Evolutionary conservation across 1,140 invertebrate species (phyloP).

Genomic region (Thaumetopoea pityocampa): DNA sequence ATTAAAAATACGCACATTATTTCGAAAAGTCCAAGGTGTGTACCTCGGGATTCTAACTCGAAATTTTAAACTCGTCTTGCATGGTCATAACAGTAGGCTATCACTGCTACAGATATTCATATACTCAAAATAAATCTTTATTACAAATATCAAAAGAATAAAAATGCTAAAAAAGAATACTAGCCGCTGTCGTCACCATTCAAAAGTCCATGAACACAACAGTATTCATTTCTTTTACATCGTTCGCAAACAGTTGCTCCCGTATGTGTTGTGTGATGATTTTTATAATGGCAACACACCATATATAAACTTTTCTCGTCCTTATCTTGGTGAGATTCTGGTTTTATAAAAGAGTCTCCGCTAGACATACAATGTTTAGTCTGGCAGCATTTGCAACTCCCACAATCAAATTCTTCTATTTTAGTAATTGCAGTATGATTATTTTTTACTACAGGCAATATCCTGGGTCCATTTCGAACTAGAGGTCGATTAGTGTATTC

Average conservation of each 20-base stretch:
- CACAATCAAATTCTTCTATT: constrained; percentile 2
- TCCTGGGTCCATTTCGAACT: constrained; percentile 47
- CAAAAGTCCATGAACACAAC: neutral
- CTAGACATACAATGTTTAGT: constrained; percentile 41
- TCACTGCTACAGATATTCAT: no score
- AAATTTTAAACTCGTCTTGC: no score
- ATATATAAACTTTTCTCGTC: constrained; percentile 25
- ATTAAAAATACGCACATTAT: no score
- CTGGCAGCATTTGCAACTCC: constrained; percentile 35
- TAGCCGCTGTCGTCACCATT: neutral
- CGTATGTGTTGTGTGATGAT: constrained; percentile 13
- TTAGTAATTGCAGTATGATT: constrained; percentile 1
- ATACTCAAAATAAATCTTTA: constrained; percentile 1
- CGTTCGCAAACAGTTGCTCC: constrained; percentile 20
- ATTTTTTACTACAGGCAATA: constrained; percentile 58
- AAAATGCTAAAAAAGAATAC: constrained; percentile 1
- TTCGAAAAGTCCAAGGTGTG: no score
- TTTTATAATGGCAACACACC: constrained; percentile 36
- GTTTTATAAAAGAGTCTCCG: constrained; percentile 41
- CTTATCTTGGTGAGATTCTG: constrained; percentile 25
- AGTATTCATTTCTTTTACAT: constrained; percentile 11
- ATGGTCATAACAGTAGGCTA: no score
- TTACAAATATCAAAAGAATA: constrained; percentile 1
- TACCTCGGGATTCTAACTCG: no score
- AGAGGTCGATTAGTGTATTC: constrained; percentile 41